Evolutionary conservation across 1,140 invertebrate genomes (phyloP), one percentile per base, ranked within the genome.

Genomic region (Sinonovacula constricta): DNA sequence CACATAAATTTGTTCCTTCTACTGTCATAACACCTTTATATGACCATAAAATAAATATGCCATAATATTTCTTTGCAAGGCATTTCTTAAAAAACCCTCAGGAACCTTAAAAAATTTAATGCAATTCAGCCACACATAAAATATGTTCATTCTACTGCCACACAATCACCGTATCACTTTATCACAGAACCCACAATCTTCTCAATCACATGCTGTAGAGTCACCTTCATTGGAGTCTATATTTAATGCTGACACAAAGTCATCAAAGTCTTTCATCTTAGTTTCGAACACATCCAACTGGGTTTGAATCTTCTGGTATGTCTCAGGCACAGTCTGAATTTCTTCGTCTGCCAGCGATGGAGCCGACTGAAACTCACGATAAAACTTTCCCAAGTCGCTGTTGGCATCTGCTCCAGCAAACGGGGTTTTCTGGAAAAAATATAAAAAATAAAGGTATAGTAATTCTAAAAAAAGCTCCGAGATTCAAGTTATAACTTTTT

Each of bases 231-330:
- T 45, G 22, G 7, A 24, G 12, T 68, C 63, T 28, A 49, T 39
- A 22, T 65, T 59, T 24, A 77, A 31, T 60, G 28, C 63, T 28
- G 75, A 75, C 1, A 89, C 82, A 83, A 90, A 89, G n/a, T 94
- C 93, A 85, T 96, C 95, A 88, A 95, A 96, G 75, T 94, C 94
- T 54, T 93, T 92, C 85, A 95, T 92, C 83, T 94, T 94, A 1
- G 93, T 94, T 90, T 96, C 95, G 87, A 95, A 96, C 57, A 92
- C 93, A 85, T 94, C 93, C 68, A 96, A 86, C 86, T 95, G 95
- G 84, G 94, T 93, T 2, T 94, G 94, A 7, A 96, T 90, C 84
- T 95, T 94, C 53, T 93, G 93, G 15, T 95, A 91, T 87, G 94
- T 93, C 62, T 94, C 94, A 5, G 91, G 91, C 4, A 94, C 84